phyloP scores from a whole-genome alignment of 1,140 invertebrate species.

The Drosophila mayri region DNA sequence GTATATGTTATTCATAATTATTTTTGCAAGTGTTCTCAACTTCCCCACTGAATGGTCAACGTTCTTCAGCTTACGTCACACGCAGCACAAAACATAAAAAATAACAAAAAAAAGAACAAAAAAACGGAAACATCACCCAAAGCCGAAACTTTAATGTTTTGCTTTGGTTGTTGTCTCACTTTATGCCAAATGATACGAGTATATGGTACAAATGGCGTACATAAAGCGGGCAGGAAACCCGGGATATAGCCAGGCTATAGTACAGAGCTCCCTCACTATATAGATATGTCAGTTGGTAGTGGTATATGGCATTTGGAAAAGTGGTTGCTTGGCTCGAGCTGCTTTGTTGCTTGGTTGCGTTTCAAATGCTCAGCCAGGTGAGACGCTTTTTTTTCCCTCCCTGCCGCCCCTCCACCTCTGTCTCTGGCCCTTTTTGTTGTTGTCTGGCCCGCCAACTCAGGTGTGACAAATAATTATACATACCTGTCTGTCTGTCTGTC shows the following conservation, averaged over 20 bases:
- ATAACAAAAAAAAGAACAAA: constrained; percentile 1
- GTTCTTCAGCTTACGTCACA: constrained; percentile 37
- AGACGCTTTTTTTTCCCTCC: constrained; percentile 65
- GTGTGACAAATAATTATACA: constrained; percentile 84
- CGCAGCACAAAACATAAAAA: neutral
- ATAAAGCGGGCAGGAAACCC: constrained; percentile 21
- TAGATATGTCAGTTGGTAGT: constrained; percentile 18
- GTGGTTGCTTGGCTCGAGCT: constrained; percentile 59
- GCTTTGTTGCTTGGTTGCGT: constrained; percentile 61
- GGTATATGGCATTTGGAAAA: constrained; percentile 62
- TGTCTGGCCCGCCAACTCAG: constrained; percentile 75
- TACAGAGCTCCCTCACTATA: constrained; percentile 8
- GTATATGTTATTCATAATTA: too few relatives aligned
- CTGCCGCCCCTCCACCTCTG: constrained; percentile 1
- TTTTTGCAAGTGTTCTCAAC: constrained; percentile 6
- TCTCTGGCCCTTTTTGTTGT: constrained; percentile 22
- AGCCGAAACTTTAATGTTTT: constrained; percentile 39
- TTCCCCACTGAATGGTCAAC: constrained; percentile 16
- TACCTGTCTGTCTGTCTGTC: constrained; percentile 61
- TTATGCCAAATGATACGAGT: constrained; percentile 23
- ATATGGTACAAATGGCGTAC: constrained; percentile 17
- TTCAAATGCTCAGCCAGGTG: constrained; percentile 75
- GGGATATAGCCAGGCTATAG: constrained; percentile 18
- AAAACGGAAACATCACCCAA: constrained; percentile 42
- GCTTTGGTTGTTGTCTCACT: constrained; percentile 23